Percentiles rank a stretch among this genome's conserved stretches.
phyloP scores from a whole-genome alignment of 1,140 invertebrate species.

The Spodoptera litura region DNA sequence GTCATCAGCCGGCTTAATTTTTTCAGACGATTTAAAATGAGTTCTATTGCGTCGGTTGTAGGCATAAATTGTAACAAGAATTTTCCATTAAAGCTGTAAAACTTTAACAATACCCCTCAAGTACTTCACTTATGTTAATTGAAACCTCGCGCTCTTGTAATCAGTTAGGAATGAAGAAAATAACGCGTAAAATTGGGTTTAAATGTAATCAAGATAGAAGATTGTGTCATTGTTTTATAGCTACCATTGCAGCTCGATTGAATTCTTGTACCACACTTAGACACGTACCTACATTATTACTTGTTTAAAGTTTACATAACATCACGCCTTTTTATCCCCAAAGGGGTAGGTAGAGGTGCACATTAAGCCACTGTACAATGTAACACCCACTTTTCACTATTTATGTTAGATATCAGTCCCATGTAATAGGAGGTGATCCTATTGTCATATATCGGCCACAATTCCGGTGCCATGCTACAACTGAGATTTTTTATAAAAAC shows the following conservation, averaged over 20 bases:
- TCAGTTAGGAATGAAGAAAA: conserved; percentile 25
- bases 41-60: conserved; percentile 1
- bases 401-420: too few relatives aligned
- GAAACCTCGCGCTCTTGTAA: conserved; percentile 9
- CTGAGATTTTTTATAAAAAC: too few relatives aligned
- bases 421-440: too few relatives aligned
- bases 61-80: conserved; percentile 28
- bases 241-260: neutral
- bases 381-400: too few relatives aligned
- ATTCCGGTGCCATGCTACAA: too few relatives aligned
- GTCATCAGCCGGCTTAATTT: neutral
- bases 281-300: too few relatives aligned
- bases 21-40: conserved; percentile 9
- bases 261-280: neutral
- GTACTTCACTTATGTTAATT: conserved; percentile 40
- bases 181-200: neutral
- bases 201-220: conserved; percentile 4
- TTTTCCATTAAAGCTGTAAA: conserved; percentile 28
- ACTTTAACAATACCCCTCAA: neutral
- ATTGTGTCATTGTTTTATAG: neutral
- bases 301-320: too few relatives aligned
- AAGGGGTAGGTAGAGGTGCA: too few relatives aligned
- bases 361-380: too few relatives aligned
- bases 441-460: too few relatives aligned
- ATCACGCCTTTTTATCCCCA: too few relatives aligned